phyloP scores from a whole-genome alignment of 2,888 invertebrate genomes.

The Leptarthrus brevirostris region DNA sequence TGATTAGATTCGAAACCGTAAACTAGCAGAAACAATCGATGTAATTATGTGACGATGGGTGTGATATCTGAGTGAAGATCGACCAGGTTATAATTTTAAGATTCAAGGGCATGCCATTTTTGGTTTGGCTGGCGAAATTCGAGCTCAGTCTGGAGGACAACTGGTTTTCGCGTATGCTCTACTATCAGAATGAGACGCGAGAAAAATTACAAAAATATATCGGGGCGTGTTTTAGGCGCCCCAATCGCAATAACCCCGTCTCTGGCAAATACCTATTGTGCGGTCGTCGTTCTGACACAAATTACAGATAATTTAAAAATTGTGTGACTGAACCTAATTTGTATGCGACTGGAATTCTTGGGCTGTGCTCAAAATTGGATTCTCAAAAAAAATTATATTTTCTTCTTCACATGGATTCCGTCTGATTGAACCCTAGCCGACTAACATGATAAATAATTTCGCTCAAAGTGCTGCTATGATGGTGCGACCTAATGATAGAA shows the following conservation, averaged over 20 bases:
- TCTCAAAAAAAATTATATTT: not conserved
- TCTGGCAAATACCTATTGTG: slow-evolving; percentile 20
- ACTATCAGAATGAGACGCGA: not conserved
- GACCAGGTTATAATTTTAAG: not conserved
- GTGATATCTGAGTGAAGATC: slow-evolving; percentile 3
- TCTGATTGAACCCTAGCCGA: not conserved
- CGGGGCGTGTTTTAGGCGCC: not conserved
- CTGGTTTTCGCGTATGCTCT: not conserved
- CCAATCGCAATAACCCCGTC: not conserved
- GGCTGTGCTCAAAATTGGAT: not conserved
- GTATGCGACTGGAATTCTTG: slow-evolving; percentile 30
- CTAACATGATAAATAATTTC: not conserved
- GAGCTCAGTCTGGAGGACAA: slow-evolving; percentile 29
- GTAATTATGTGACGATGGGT: not conserved
- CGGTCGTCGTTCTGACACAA: not conserved
- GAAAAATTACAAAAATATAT: not conserved
- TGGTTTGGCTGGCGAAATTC: slow-evolving; percentile 15
- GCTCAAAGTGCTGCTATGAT: not conserved
- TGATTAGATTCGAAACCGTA: not conserved
- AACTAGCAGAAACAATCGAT: not conserved
- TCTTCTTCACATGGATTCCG: not conserved
- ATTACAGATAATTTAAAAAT: slow-evolving; percentile 35
- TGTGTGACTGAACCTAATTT: slow-evolving; percentile 38
- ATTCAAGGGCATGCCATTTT: not conserved
- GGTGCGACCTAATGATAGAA: not conserved